Base-by-base conservation (phyloP, 2,113 vertebrate genomes). In the Columba janthina region DNA sequence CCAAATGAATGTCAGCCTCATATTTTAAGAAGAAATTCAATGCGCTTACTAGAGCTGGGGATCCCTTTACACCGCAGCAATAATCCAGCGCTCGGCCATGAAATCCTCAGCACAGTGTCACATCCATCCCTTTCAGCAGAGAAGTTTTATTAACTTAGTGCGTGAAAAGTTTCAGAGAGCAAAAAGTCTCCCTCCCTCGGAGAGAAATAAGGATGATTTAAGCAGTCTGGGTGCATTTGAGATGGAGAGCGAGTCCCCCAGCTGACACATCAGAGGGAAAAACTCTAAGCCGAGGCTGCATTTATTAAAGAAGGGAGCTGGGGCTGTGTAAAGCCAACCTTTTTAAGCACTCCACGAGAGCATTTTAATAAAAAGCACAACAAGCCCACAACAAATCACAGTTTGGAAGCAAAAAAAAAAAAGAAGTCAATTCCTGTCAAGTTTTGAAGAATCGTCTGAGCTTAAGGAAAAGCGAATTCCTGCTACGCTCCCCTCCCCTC, bases 301-400 rank as follows among this genome's bases (percentile, higher is more conserved):
- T 96, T 97, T 97, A 96, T 97, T 97, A 96, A 95, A 97, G 93
- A 76, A 85, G 89, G 93, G 95, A 91, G 97, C 60, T 89, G 94
- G 81, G 70, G 91, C 90, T 96, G 81, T 85, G 84, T 93, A 97
- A 97, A 97, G 94, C 91, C 95, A 95, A 93, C 69, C 95, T 90
- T 92, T 97, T 90, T 93, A 79, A 95, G 89, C 75, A 64, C 91
- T 96, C 90, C 80, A 85, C 17, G n/a, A 97, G 94, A 97, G 87
- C 92, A 67, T 97, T 98, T 98, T 98, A 97, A 98, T 98, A 97
- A 97, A 98, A 98, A 97, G 92, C 95, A 97, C 93, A 90, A 93
- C 96, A 94, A 97, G 95, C 90, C 95, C 93, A 78, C 96, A 95
- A 96, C 95, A 98, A 97, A 98, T 98, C 98, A 97, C 26, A 24